Evolutionary conservation across 2,113 vertebrate species (phyloP).

Genomic region (Danionella cerebrum): DNA sequence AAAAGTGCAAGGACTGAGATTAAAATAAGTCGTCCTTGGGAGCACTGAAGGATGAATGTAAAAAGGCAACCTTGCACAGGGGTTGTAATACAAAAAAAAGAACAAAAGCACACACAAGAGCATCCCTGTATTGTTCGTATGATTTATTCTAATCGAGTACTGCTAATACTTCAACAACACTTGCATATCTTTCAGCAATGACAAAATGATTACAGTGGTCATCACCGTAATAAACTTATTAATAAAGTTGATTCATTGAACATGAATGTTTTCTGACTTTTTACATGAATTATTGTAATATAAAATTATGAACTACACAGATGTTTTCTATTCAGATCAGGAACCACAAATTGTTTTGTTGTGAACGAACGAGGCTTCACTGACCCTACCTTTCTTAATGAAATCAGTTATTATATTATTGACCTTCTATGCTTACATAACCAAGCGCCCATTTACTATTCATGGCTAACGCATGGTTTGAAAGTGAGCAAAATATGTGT

Average conservation of each 20-base stretch:
- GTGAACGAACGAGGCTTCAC: too few relatives aligned
- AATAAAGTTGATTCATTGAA: constrained; percentile 33
- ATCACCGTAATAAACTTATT: constrained; percentile 25
- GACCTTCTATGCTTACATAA: not conserved
- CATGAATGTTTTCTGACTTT: constrained; percentile 19
- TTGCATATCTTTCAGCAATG: constrained; percentile 20
- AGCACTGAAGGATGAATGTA: constrained; percentile 19
- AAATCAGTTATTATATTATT: too few relatives aligned
- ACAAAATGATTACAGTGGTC: constrained; percentile 9
- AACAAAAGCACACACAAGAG: constrained; percentile 11
- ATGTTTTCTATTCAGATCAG: too few relatives aligned
- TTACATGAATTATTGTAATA: not conserved
- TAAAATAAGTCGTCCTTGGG: not conserved
- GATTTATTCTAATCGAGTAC: constrained; percentile 3
- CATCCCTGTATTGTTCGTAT: constrained; percentile 11
- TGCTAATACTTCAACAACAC: constrained; percentile 10
- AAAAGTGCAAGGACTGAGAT: constrained; percentile 20
- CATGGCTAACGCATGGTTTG: not conserved
- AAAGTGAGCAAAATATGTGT: not conserved
- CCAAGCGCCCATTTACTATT: not conserved
- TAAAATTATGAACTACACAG: not conserved
- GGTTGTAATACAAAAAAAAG: not conserved
- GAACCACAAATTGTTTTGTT: too few relatives aligned
- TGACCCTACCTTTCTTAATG: too few relatives aligned
- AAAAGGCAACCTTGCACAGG: not conserved